Conservation (phyloP, 2,113 vertebrate genomes). For the Callipepla californica region DNA sequence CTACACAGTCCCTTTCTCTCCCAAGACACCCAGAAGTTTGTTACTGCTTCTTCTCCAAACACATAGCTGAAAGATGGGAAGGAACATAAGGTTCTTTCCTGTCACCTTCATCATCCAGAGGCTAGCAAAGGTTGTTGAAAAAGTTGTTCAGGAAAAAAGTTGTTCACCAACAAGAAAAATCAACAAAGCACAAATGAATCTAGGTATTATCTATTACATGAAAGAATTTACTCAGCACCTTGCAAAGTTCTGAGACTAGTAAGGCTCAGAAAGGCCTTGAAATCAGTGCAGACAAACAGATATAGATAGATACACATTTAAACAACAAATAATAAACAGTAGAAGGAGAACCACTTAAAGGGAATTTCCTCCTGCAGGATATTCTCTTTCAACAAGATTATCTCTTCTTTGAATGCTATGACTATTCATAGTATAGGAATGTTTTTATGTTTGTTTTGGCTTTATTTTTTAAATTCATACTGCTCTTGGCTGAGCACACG, state of each 20-base stretch:
- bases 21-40: neutral
- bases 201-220: neutral
- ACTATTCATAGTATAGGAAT: neutral
- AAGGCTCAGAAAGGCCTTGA: neutral
- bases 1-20: neutral
- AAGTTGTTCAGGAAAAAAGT: neutral
- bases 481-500: neutral
- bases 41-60: neutral
- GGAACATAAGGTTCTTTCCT: neutral
- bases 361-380: neutral
- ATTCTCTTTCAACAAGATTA: neutral
- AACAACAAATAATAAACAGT: neutral
- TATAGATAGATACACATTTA: neutral
- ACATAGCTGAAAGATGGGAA: neutral
- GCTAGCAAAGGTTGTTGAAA: neutral
- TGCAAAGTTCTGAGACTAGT: neutral
- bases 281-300: neutral
- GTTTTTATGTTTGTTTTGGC: neutral
- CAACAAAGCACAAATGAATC: neutral
- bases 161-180: neutral
- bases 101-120: neutral
- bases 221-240: neutral
- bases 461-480: neutral
- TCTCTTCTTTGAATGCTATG: neutral
- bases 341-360: neutral